These are phyloP conservation scores for Acanthurus lineatus DNA, from an alignment of 2,797 vertebrate species.

Conservation along the genomic window DNA sequence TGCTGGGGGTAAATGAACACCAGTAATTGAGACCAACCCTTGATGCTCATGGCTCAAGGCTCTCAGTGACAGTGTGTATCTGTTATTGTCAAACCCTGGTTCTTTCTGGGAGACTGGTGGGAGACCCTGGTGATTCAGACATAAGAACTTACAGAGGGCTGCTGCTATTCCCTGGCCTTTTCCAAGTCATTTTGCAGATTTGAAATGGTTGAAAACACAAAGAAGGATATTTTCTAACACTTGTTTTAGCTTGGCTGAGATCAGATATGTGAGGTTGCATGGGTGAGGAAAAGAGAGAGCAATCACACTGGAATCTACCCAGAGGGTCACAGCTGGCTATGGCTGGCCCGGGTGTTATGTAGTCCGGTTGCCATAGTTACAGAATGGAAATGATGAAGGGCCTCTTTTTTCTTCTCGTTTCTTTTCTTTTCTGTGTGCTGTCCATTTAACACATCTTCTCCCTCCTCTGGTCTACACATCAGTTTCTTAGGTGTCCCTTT, in stretches of 20 bases:
- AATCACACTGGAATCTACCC: constrained; percentile 68
- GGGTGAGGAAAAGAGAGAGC: constrained; percentile 44
- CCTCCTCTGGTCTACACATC: constrained; percentile 6
- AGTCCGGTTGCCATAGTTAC: constrained; percentile 79
- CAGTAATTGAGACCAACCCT: constrained; percentile 78
- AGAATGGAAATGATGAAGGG: constrained; percentile 65
- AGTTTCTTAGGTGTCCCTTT: constrained; percentile 9
- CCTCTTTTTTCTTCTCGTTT: constrained; percentile 14
- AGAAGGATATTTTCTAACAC: constrained; percentile 41
- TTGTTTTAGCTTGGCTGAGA: constrained; percentile 40
- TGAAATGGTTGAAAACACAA: constrained; percentile 34
- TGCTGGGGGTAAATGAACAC: constrained; percentile 72
- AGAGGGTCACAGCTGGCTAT: constrained; percentile 77
- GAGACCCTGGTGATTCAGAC: constrained; percentile 36
- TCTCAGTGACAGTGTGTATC: constrained; percentile 60
- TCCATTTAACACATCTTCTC: constrained; percentile 41
- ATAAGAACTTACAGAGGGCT: constrained; percentile 39
- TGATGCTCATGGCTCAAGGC: constrained; percentile 75
- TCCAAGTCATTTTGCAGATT: constrained; percentile 39
- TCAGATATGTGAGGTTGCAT: constrained; percentile 58
- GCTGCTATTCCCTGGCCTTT: constrained; percentile 13
- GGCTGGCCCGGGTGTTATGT: constrained; percentile 63
- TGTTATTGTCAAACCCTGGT: constrained; percentile 61
- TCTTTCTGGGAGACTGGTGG: constrained; percentile 46
- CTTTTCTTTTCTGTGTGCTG: constrained; percentile 34